A percentile compares a stretch with the other conserved stretches of the same genome.
These are phyloP conservation scores for Corythaeola cristata DNA, from an alignment of 2,113 vertebrate genomes.

Conservation along the genomic window DNA sequence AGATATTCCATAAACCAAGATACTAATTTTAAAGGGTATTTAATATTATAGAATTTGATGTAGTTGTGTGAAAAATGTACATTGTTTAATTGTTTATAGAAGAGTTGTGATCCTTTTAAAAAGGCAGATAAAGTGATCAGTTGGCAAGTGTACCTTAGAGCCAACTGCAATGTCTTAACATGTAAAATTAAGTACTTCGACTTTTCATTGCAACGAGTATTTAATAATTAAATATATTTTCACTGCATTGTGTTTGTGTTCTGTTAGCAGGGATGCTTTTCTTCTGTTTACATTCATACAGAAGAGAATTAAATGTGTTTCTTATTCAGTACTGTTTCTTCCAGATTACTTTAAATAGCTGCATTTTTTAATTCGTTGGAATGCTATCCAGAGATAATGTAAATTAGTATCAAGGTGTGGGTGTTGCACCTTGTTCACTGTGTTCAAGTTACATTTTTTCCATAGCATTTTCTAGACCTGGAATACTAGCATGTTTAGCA, in stretches of 20 bases:
- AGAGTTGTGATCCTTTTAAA: background rate
- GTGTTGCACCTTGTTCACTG: background rate
- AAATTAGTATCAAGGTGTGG: background rate
- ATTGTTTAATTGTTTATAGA: constrained; percentile 41
- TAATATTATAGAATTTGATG: constrained; percentile 24
- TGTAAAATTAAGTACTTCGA: background rate
- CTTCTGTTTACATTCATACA: background rate
- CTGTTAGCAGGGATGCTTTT: background rate
- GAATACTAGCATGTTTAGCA: background rate
- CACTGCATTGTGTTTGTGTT: background rate
- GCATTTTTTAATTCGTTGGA: background rate
- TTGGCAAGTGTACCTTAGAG: background rate
- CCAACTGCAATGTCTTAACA: background rate
- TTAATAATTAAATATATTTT: background rate
- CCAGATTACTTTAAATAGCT: background rate
- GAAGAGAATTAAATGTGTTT: background rate
- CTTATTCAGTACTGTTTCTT: background rate
- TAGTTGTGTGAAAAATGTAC: constrained; percentile 23
- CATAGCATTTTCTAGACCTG: background rate
- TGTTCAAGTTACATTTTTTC: background rate
- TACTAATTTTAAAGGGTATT: constrained; percentile 49
- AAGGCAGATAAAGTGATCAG: background rate
- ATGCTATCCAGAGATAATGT: background rate
- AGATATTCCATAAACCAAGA: constrained; percentile 14
- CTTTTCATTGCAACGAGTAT: background rate